Evolutionary conservation across 1,140 invertebrate species (phyloP).

Genomic region (Bombus cullumanus): DNA sequence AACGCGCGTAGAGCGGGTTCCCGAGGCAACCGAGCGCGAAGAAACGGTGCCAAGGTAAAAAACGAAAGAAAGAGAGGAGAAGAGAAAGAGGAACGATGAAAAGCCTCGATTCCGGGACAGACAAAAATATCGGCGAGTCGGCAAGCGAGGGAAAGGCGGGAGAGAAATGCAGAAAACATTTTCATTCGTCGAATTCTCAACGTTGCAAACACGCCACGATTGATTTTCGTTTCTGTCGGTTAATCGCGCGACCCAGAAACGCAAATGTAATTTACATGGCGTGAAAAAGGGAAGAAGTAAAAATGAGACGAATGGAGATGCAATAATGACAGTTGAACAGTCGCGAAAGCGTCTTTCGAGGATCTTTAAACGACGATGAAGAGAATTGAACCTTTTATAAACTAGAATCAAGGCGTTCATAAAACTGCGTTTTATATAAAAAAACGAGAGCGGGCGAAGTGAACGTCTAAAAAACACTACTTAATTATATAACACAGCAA

Average conservation of each 20-base stretch:
- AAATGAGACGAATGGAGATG: neutral
- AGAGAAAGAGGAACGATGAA: neutral
- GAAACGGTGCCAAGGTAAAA: conserved; percentile 46
- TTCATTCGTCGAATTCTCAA: conserved; percentile 19
- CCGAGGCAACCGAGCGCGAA: conserved; percentile 56
- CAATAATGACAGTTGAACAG: neutral
- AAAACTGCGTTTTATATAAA: neutral
- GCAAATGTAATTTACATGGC: conserved; percentile 19
- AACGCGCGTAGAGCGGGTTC: conserved; percentile 41
- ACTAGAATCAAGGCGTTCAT: neutral
- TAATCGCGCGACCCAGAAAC: conserved; percentile 44
- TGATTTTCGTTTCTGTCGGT: conserved; percentile 3
- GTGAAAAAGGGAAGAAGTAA: fast-evolving
- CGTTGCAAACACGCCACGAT: neutral
- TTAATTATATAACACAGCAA: neutral
- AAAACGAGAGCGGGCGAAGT: neutral
- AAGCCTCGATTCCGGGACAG: conserved; percentile 6
- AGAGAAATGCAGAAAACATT: conserved; percentile 16
- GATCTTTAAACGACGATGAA: neutral
- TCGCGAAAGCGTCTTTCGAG: neutral
- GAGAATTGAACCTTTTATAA: neutral
- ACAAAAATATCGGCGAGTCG: neutral
- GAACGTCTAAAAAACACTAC: neutral
- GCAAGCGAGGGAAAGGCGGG: neutral
- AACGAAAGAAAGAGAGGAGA: neutral